Percentiles rank a stretch among this genome's conserved stretches.
Evolutionary conservation across 2,797 vertebrate genomes (phyloP).

Genomic region (Halcyon chelicuti): DNA sequence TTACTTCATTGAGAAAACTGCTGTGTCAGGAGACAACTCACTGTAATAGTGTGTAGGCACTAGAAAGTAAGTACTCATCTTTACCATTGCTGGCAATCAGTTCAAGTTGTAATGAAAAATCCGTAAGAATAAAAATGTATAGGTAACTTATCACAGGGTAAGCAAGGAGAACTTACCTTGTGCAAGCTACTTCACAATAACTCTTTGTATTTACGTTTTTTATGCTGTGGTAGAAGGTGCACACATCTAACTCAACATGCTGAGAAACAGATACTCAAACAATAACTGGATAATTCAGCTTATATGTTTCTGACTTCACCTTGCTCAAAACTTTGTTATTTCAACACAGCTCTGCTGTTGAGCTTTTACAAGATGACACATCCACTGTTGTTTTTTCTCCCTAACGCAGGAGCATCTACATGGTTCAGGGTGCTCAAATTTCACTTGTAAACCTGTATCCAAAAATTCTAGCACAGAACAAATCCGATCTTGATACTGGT

Average conservation of each 20-base stretch:
- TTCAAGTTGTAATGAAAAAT: neutral
- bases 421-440: neutral
- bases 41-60: neutral
- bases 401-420: neutral
- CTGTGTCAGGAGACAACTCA: neutral
- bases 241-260: neutral
- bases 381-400: neutral
- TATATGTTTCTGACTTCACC: neutral
- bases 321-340: neutral
- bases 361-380: neutral
- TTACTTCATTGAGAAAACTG: neutral
- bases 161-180: neutral
- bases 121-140: neutral
- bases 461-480: neutral
- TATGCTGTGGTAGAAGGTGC: neutral
- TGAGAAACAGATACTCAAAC: neutral
- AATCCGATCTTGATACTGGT: neutral
- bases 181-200: neutral
- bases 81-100: neutral
- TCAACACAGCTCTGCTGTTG: accelerated
- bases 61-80: neutral
- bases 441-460: neutral
- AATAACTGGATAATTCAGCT: neutral
- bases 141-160: neutral
- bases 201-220: neutral